Evolutionary conservation across 2,797 vertebrate genomes (phyloP), one percentile per base, ranked within the genome.

Genomic region (Tapirus indicus): DNA sequence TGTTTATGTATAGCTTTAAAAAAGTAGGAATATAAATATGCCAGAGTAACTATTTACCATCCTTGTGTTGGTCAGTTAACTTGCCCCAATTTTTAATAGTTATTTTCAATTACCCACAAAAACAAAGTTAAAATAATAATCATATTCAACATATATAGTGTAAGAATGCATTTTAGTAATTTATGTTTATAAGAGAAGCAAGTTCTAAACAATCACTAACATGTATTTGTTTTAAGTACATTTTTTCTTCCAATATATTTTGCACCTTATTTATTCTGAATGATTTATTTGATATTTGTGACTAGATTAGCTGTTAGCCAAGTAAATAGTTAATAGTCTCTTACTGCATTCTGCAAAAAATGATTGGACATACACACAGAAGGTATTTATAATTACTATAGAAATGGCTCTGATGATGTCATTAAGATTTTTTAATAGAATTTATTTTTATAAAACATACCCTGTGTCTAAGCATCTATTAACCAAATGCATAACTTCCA

Each of bases 71-170:
- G n/a, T 88, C 60, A 82, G 18, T 90, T 95, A 86, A 78, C 21
- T 83, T 69, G 64, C 54, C 64, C 54, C 41, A 88, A 38, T 82
- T 95, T 84, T 90, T 68, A 82, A 82, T 17, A 32, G 27, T 47
- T 84, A 17, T 84, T 88, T 83, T 91, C 52, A 77, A 84, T 29
- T n/a, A 68, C 4, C 20, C 12, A 80, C 84, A 72, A 92, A 94
- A 96, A 47, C 49, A 75, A 35, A 96, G 35, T 90, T 91, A 94
- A 96, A 88, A 72, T 95, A 94, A 75, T 89, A 88, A 80, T 96
- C 41, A 64, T 56, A 90, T 52, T 86, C 8, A 78, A 56, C 27
- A 49, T 75, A 58, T 71, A 5, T 52, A 87, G 5, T 62, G 0
- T 95, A 74, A 83, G 80, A 93, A 91, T 87, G 25, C 7, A 88